A percentile compares a stretch with the other conserved stretches of the same genome.
These are phyloP conservation scores for Tipula confusa DNA, from an alignment of 2,888 invertebrate species.

Conservation along the genomic window DNA sequence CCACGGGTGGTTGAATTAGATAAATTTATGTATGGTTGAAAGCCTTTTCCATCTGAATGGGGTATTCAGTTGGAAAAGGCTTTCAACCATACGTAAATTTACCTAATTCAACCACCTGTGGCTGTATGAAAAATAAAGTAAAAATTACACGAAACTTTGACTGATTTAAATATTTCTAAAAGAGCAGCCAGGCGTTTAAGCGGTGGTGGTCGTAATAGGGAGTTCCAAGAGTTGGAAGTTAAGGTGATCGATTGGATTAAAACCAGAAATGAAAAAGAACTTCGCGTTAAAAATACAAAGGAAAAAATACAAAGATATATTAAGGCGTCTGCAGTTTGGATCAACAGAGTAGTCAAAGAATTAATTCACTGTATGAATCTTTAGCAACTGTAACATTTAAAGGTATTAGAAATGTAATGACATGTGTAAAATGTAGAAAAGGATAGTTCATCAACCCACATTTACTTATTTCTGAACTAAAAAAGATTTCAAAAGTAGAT, in stretches of 20 bases:
- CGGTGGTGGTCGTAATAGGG: neutral
- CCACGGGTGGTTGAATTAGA: neutral
- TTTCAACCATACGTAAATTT: neutral
- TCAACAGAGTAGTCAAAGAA: too few relatives aligned
- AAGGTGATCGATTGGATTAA: neutral
- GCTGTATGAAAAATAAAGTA: neutral
- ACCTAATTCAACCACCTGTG: neutral
- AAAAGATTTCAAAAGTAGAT: too few relatives aligned
- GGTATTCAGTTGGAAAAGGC: neutral
- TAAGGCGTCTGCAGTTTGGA: too few relatives aligned
- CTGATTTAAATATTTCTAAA: neutral
- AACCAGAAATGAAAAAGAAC: neutral
- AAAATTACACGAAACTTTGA: neutral
- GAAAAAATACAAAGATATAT: too few relatives aligned
- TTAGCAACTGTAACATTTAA: too few relatives aligned
- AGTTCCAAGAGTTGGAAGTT: neutral
- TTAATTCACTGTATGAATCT: too few relatives aligned
- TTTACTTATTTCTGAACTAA: too few relatives aligned
- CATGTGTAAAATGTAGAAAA: too few relatives aligned
- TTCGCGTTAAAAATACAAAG: neutral
- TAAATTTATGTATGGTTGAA: neutral
- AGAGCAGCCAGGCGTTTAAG: neutral
- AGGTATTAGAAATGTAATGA: too few relatives aligned
- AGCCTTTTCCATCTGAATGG: neutral
- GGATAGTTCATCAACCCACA: too few relatives aligned